Evolutionary conservation across 1,140 invertebrate genomes (phyloP).

Genomic region (Cryptotermes secundus): DNA sequence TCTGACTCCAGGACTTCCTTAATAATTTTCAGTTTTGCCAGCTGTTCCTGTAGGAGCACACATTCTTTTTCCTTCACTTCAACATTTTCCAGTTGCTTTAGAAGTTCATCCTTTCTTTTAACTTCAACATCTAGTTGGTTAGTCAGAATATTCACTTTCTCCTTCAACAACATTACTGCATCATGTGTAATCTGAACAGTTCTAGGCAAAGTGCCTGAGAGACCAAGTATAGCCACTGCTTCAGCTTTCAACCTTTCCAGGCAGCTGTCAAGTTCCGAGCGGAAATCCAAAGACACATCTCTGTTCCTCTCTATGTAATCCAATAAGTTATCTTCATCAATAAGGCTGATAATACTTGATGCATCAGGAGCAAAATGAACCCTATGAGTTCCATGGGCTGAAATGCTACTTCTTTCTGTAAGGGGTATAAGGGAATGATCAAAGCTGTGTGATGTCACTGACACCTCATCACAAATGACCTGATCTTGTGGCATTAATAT

Average conservation of each 20-base stretch:
- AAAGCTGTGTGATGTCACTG: background rate
- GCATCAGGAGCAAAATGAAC: constrained; percentile 70
- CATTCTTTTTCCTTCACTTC: background rate
- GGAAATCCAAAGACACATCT: constrained; percentile 60
- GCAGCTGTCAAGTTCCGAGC: constrained; percentile 62
- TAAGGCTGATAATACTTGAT: constrained; percentile 56
- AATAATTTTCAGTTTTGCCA: constrained; percentile 53
- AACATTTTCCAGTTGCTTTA: background rate
- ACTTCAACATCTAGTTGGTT: constrained; percentile 42
- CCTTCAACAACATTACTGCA: background rate
- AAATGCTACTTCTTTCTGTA: constrained; percentile 44
- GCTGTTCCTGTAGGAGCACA: constrained; percentile 33
- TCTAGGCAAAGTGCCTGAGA: constrained; percentile 50
- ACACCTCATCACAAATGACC: background rate
- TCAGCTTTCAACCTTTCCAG: constrained; percentile 63
- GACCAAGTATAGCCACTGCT: constrained; percentile 63
- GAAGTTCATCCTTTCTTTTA: constrained; percentile 41
- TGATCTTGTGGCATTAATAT: background rate
- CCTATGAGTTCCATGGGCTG: background rate
- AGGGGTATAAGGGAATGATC: background rate
- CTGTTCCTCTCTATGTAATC: constrained; percentile 46
- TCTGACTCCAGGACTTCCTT: constrained; percentile 49
- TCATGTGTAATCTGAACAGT: background rate
- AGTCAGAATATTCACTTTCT: constrained; percentile 37
- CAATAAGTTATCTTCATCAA: constrained; percentile 55